Base-by-base conservation (phyloP, 2,797 vertebrate genomes). In the Sciurus vulgaris region DNA sequence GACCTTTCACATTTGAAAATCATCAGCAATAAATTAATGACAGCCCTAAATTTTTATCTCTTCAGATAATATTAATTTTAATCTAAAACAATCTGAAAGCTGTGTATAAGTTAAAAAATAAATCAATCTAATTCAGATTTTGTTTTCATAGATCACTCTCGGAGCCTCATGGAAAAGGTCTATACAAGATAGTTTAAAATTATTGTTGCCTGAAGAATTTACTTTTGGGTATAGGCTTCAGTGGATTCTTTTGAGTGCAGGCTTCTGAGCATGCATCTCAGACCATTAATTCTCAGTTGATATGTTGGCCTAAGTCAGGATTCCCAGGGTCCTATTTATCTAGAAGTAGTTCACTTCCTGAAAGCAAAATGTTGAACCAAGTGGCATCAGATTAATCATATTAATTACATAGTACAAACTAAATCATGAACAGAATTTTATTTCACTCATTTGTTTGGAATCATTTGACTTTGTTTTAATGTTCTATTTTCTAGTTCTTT, bases 391-490 rank as follows among this genome's bases (percentile, higher is more conserved):
- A 74, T 47, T 2, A 70, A 70, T 15, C 47, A 63, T 61, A 24
- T 49, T 86, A 85, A 86, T 70, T 82, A 72, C 4, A 33, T 51
- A 33, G 59, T 49, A 63, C 49, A 30, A 85, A 73, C 73, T 61
- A 72, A 85, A 30, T 61, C 13, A 84, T 49, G 35, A 72, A 59
- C 10, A 38, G 20, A 49, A 63, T 92, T 82, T 81, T 65, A 41
- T 92, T 79, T 18, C 82, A 30, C 1, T 33, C 63, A 35, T 59
- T 22, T 33, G 7, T 35, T 92, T 56, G 65, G 24, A 35, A 54
- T 63, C 56, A 49, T 65, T 86, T 86, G 54, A 82, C 65, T 79
- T 79, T 83, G 22, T 77, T 73, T 82, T 72, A 86, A 67, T 73
- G 3, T 65, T 72, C 35, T 59, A 56, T 72, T 81, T 94, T 92